phyloP scores from a whole-genome alignment of 2,888 invertebrate genomes.

The Erebia aethiops region DNA sequence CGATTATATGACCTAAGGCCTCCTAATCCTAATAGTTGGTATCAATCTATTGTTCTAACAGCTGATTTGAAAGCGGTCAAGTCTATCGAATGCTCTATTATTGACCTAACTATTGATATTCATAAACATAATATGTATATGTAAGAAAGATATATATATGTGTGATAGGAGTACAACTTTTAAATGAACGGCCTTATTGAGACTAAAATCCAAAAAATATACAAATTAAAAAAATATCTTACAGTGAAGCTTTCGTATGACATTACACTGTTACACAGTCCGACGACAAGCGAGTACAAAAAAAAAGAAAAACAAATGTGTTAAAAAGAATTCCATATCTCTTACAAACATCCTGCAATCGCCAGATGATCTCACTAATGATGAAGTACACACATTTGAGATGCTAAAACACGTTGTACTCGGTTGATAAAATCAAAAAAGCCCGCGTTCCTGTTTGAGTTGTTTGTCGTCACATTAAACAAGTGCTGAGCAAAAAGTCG shows the following conservation, averaged over 20 bases:
- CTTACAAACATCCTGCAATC: conserved; percentile 44
- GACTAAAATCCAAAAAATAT: not conserved
- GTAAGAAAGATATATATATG: no score
- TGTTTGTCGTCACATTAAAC: conserved; percentile 82
- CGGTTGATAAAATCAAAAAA: conserved; percentile 74
- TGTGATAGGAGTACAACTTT: no score
- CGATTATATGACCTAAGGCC: no score
- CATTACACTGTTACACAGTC: not conserved
- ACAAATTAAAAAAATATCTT: not conserved
- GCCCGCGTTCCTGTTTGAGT: conserved; percentile 70
- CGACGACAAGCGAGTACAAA: conserved; percentile 13
- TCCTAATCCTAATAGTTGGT: no score
- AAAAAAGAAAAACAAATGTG: conserved; percentile 32
- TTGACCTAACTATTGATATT: no score
- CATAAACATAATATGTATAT: no score
- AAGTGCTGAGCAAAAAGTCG: conserved; percentile 75
- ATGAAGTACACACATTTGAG: conserved; percentile 70
- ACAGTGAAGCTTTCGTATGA: not conserved
- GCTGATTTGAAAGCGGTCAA: no score
- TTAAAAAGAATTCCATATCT: conserved; percentile 37
- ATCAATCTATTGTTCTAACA: no score
- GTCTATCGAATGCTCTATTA: no score
- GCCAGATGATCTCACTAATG: conserved; percentile 73
- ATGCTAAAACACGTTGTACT: conserved; percentile 62
- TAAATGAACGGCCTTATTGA: not conserved